Conservation (phyloP, 2,888 invertebrate genomes). For the Parnassius orleans region DNA sequence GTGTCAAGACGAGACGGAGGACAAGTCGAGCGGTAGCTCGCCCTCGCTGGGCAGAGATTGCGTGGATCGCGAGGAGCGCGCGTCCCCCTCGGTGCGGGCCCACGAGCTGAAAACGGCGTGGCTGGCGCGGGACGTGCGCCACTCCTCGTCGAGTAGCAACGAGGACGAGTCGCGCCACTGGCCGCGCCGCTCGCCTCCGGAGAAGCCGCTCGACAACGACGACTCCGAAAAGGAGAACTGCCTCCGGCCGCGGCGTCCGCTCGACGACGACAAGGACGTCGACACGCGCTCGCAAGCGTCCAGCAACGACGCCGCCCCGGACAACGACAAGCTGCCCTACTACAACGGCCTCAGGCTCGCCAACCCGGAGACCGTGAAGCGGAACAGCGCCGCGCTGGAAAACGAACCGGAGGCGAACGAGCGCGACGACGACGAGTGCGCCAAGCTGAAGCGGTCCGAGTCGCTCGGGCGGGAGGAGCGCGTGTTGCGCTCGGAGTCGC, state of each 20-base stretch:
- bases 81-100: constrained; percentile 47
- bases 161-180: constrained; percentile 51
- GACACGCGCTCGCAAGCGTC: constrained; percentile 85
- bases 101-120: constrained; percentile 71
- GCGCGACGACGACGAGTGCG: constrained; percentile 43
- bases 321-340: constrained; percentile 61
- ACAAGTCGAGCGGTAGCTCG: constrained; percentile 57
- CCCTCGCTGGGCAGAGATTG: constrained; percentile 51
- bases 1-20: constrained; percentile 80
- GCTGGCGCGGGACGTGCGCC: constrained; percentile 66
- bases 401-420: constrained; percentile 35
- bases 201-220: constrained; percentile 45
- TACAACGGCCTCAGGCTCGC: constrained; percentile 31
- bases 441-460: constrained; percentile 80
- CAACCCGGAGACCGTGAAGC: constrained; percentile 48
- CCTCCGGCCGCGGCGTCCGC: constrained; percentile 74
- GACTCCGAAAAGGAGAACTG: constrained; percentile 72
- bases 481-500: constrained; percentile 82
- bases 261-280: constrained; percentile 89
- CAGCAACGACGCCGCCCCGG: constrained; percentile 54
- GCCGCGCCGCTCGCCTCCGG: constrained; percentile 30
- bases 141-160: constrained; percentile 58
- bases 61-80: constrained; percentile 38
- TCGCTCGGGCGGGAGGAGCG: constrained; percentile 82
- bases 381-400: constrained; percentile 49